Evolutionary conservation across 2,797 vertebrate species (phyloP), one percentile per base, ranked within the genome.

Genomic region (Anas flavirostris): DNA sequence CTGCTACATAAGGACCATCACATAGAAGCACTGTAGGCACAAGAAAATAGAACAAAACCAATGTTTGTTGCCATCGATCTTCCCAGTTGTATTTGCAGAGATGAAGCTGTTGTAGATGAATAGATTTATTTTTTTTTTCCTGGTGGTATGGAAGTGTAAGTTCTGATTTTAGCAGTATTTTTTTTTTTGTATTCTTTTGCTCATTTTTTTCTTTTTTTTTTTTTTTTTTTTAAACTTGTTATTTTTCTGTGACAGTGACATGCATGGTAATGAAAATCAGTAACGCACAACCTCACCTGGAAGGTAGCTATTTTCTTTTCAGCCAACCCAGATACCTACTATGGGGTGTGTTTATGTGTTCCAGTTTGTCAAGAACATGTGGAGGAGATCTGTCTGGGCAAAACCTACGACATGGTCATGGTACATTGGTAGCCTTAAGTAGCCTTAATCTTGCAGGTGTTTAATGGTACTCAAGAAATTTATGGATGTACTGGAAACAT

Each of bases 131-230:
- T 53, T 14, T 53, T 52, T 29, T 53, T 55, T 55, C 10, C 16
- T 55, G 52, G 26, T 28, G 10, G 5, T 67, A 66, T 72, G 17
- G 35, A 29, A 2, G 1, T 64, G 26, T 44, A 29, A 86, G 10
- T 5, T 70, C 88, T 28, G 18, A 37, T 84, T 90, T 85, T 29
- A 58, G 7, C n/a, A 23, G 22, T 39, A n/a, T 73, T 84, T 82
- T 58, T 25, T 73, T 84, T 82, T 58, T 25, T 14, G 12, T 18
- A 41, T 13, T 66, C 62, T 59, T 74, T 80, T 75, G 37, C 26
- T 94, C 18, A 29, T 43, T 75, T 95, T 73, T 88, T 10, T 60
- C 53, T 88, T 75, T 75, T 13, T 59, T 56, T 26, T 39, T 72
- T 26, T 39, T 72, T 93, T 88, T 12, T 59, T n/a, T 46, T 46